phyloP scores from a whole-genome alignment of 2,888 invertebrate species.

The Calameuta idolon region DNA sequence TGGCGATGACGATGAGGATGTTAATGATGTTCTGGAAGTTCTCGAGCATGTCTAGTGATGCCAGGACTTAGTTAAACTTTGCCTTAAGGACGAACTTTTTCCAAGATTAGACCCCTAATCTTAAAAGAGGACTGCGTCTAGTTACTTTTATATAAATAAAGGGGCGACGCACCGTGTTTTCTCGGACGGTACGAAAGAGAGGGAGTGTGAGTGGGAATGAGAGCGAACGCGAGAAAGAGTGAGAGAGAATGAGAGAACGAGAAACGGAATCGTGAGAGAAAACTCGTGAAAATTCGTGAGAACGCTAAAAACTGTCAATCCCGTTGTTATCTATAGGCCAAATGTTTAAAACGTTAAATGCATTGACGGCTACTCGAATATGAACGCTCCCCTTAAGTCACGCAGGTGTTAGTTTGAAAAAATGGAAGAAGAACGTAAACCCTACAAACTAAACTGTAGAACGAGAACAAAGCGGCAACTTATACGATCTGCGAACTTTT shows the following conservation, averaged over 20 bases:
- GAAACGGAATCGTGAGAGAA: background rate
- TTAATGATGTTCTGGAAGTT: slow-evolving; percentile 9
- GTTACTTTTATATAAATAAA: slow-evolving; percentile 32
- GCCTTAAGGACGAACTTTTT: slow-evolving; percentile 37
- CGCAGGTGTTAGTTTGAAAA: background rate
- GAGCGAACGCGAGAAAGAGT: background rate
- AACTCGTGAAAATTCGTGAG: background rate
- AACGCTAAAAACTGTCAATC: background rate
- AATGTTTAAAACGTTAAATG: background rate
- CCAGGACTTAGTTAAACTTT: slow-evolving; percentile 30
- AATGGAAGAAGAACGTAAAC: background rate
- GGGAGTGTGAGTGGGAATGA: background rate
- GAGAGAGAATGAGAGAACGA: background rate
- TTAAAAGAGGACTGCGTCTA: slow-evolving; percentile 8
- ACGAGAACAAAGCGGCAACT: background rate
- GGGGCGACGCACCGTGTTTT: background rate
- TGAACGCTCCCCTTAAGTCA: background rate
- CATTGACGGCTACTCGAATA: background rate
- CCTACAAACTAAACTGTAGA: background rate
- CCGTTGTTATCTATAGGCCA: background rate
- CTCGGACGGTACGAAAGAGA: background rate
- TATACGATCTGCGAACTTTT: background rate
- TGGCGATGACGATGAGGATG: slow-evolving; percentile 18
- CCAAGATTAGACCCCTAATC: slow-evolving; percentile 6
- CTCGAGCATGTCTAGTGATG: slow-evolving; percentile 41